Conservation (phyloP, 2,888 invertebrate genomes). For the Diploptera punctata region DNA sequence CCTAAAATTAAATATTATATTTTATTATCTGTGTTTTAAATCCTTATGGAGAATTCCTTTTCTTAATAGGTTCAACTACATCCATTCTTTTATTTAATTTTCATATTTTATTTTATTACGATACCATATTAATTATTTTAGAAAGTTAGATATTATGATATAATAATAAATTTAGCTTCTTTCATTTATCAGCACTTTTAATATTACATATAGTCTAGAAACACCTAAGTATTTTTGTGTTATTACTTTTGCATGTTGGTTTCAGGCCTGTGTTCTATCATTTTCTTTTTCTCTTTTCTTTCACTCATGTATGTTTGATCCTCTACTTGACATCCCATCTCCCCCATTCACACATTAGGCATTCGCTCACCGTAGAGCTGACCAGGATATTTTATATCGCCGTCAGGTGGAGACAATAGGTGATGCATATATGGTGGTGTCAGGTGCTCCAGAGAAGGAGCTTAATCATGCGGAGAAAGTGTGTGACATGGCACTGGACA, state of each 20-base stretch:
- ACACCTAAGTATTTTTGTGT: not conserved
- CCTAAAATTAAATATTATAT: too few relatives aligned
- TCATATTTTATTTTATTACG: too few relatives aligned
- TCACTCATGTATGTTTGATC: not conserved
- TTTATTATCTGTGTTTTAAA: too few relatives aligned
- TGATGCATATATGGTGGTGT: conserved; percentile 98
- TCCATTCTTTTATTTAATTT: too few relatives aligned
- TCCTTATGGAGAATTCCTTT: too few relatives aligned
- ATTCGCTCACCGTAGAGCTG: conserved; percentile 28
- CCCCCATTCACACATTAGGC: conserved; percentile 16
- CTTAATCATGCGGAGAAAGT: conserved; percentile 90
- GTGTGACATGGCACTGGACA: conserved; percentile 95
- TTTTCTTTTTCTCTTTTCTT: not conserved
- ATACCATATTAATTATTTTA: too few relatives aligned
- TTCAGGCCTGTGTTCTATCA: not conserved
- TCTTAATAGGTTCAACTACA: too few relatives aligned
- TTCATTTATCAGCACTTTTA: too few relatives aligned
- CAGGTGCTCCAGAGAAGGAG: conserved; percentile 92
- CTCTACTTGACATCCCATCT: not conserved
- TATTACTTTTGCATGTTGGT: not conserved
- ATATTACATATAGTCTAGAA: too few relatives aligned
- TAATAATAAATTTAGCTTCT: too few relatives aligned
- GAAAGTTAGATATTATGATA: too few relatives aligned
- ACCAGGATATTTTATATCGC: conserved; percentile 33
- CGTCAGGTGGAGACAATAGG: conserved; percentile 94